These are phyloP conservation scores for Chloropsis hardwickii DNA, from an alignment of 2,113 vertebrate genomes.

Conservation along the genomic window DNA sequence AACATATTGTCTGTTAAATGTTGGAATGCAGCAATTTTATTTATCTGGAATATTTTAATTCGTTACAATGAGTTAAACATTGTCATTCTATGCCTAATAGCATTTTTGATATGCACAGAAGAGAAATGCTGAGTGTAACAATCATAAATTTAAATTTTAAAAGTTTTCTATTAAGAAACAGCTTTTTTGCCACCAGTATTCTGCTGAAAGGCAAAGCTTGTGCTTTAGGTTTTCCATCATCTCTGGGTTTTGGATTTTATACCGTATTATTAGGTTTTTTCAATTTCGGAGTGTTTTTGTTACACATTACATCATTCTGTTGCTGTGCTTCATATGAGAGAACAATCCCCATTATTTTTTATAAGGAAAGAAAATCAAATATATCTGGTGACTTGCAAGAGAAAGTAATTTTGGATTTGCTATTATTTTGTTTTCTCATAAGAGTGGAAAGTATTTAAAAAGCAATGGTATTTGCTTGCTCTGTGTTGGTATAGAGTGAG, in stretches of 20 bases:
- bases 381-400: background rate
- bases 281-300: background rate
- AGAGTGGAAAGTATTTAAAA: background rate
- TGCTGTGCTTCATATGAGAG: background rate
- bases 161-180: background rate
- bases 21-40: background rate
- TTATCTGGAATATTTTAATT: background rate
- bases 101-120: background rate
- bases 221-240: background rate
- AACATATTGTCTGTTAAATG: background rate
- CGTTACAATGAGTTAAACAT: background rate
- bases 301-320: background rate
- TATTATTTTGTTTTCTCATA: background rate
- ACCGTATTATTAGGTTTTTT: background rate
- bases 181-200: background rate
- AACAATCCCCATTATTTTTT: background rate
- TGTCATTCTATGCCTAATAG: background rate
- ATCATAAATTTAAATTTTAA: background rate
- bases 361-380: background rate
- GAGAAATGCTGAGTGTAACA: background rate
- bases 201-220: background rate
- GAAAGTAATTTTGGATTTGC: background rate
- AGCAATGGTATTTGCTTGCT: background rate
- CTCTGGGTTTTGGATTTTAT: background rate
- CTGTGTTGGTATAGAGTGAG: background rate